Evolutionary conservation across 2,797 vertebrate genomes (phyloP), one percentile per base, ranked within the genome.

Genomic region (Spheniscus humboldti): DNA sequence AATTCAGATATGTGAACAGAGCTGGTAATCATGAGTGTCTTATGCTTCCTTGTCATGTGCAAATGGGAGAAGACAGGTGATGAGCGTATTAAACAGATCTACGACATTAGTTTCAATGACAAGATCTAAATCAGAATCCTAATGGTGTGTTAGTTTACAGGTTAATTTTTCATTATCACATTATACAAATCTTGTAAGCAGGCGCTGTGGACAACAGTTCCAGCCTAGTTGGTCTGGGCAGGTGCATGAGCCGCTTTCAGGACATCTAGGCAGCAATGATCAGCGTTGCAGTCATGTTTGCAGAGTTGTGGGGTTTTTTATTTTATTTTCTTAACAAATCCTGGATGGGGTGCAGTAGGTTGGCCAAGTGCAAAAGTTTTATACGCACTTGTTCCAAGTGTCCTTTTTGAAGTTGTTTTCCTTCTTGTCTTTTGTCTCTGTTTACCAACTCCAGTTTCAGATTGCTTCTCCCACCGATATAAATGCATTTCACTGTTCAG

Each of bases 401-500:
- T 50, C 37, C 48, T 52, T 41, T 31, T 33, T 52, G 56, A 81
- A 59, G 43, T 6, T 71, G 41, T 52, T 94, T 89, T 79, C 69
- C 37, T 74, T 71, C 57, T 73, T 75, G 37, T 52, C 31, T 69
- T 64, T 67, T 88, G 55, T 63, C 75, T 89, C 13, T 91, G 85
- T 95, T 91, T 97, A 85, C 85, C 62, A 86, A 67, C 86, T 73
- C 31, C 60, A 27, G 20, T 35, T 93, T 81, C 24, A 81, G 71
- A 55, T 85, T 94, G 86, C 75, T 93, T 79, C 88, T 80, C 53
- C 52, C 52, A 19, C 74, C 1, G 2, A 22, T 63, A 60, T 24
- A 86, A 97, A 92, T 71, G 84, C 18, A 10, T 71, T 82, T 96
- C 79, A 28, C 79, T 86, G 45, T 57, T 94, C 81, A 48, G 53